Base-by-base conservation (phyloP, 2,797 vertebrate genomes). In the Karalla daura region DNA sequence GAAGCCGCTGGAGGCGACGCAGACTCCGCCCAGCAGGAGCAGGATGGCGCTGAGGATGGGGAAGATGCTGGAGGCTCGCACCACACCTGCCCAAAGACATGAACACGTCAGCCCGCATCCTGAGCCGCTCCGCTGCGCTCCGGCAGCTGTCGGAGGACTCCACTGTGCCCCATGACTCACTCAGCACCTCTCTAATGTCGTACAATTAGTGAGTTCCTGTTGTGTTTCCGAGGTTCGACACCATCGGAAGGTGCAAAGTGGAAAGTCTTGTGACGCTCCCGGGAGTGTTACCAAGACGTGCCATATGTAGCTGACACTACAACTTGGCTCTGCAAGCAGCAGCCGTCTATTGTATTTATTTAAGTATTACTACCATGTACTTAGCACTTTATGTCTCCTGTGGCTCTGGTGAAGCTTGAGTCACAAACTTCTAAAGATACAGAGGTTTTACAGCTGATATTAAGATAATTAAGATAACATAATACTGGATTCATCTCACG, bases 1-100 rank as follows among this genome's bases (percentile, higher is more conserved):
- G 90, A 97, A 96, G 46, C 95, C 91, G 63, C 96, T 96, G 79
- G 95, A 95, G 1, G 96, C 96, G 32, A 97, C 96, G 15, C 96
- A 98, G 28, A 98, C 92, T 15, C 95, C 96, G 2, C 96, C 96
- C 40, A 98, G 93, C 87, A 98, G 89, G 75, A 98, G 92, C 81
- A 98, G 92, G 45, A 95, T 95, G 76, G 96, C 96, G 55, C 96
- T 98, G 74, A 98, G 95, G 88, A 98, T 97, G 35, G 96, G 96
- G 86, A 98, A 98, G 90, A 98, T 95, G 85, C 96, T 98, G 79
- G 96, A 98, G 53, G 96, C 96, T 54, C 96, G 92, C 39, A 98
- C 96, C 52, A 98, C 95, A 71, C 96, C 96, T 98, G 89, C 49
- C 75, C 4, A 74, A 23, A 36, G 2, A 0, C 0, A 37, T 3